Conservation (phyloP, 2,113 vertebrate species). For the Poeciliopsis retropinna region DNA sequence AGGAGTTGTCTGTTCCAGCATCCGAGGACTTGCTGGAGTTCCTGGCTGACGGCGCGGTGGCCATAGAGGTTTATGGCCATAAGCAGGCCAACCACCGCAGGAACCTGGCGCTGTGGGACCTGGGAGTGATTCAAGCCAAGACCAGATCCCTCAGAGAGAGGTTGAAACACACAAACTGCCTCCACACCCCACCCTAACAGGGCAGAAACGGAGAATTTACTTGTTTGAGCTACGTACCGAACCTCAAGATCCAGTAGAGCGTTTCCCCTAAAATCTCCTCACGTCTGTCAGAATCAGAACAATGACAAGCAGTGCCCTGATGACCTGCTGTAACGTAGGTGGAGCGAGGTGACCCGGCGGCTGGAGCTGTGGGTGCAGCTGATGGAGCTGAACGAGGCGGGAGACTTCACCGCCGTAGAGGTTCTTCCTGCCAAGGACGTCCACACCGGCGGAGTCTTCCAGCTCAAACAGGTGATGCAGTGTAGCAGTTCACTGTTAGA, state of each 20-base stretch:
- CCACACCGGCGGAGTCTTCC: conserved; percentile 91
- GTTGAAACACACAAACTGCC: conserved; percentile 61
- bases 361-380: conserved; percentile 94
- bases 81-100: conserved; percentile 88
- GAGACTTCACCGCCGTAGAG: conserved; percentile 90
- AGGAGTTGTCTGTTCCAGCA: conserved; percentile 88
- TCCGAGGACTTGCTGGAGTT: conserved; percentile 94
- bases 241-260: too few relatives aligned
- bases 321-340: conserved; percentile 40
- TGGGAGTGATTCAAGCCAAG: conserved; percentile 96
- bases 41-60: conserved; percentile 89
- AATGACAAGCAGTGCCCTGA: not conserved
- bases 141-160: conserved; percentile 93
- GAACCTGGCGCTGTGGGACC: conserved; percentile 93
- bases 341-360: conserved; percentile 93
- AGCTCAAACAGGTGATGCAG: conserved; percentile 87
- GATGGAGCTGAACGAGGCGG: conserved; percentile 92
- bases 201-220: too few relatives aligned
- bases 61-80: conserved; percentile 93
- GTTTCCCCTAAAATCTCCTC: too few relatives aligned
- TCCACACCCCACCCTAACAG: too few relatives aligned
- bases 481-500: too few relatives aligned
- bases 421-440: conserved; percentile 87
- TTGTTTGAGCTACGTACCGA: too few relatives aligned
- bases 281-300: not conserved